phyloP scores from a whole-genome alignment of 2,888 invertebrate genomes.

The Osmoderma eremita region DNA sequence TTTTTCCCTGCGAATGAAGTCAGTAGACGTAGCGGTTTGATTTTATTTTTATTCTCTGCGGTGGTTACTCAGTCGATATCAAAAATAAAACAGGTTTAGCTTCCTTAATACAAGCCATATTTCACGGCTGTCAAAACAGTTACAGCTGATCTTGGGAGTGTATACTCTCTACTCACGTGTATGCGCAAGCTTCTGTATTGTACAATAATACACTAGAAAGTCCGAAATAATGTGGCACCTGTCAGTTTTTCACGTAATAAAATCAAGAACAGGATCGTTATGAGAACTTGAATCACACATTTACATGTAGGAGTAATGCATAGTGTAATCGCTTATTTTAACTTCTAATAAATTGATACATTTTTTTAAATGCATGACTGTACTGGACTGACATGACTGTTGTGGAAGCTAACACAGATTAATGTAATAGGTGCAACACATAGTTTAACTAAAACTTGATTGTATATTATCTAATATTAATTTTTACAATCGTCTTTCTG shows the following conservation, averaged over 20 bases:
- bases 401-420: too few relatives aligned
- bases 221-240: conserved; percentile 3
- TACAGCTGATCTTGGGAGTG: conserved; percentile 24
- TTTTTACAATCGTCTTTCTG: too few relatives aligned
- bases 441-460: too few relatives aligned
- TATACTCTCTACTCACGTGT: not conserved
- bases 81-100: conserved; percentile 13
- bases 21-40: too few relatives aligned
- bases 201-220: not conserved
- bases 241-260: conserved; percentile 21
- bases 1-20: too few relatives aligned
- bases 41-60: conserved; percentile 10
- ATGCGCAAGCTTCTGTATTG: not conserved
- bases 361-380: conserved; percentile 1
- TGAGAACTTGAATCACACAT: conserved; percentile 3
- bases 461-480: too few relatives aligned
- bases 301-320: not conserved
- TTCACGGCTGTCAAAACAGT: conserved; percentile 30
- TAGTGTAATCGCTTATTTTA: too few relatives aligned
- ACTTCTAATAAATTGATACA: not conserved
- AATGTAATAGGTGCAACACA: too few relatives aligned
- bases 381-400: too few relatives aligned
- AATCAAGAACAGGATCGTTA: conserved; percentile 8
- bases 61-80: conserved; percentile 9
- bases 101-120: conserved; percentile 21